Percentiles rank a stretch among this genome's conserved stretches.
phyloP scores from a whole-genome alignment of 2,113 vertebrate species.

The Seriola dumerili region DNA sequence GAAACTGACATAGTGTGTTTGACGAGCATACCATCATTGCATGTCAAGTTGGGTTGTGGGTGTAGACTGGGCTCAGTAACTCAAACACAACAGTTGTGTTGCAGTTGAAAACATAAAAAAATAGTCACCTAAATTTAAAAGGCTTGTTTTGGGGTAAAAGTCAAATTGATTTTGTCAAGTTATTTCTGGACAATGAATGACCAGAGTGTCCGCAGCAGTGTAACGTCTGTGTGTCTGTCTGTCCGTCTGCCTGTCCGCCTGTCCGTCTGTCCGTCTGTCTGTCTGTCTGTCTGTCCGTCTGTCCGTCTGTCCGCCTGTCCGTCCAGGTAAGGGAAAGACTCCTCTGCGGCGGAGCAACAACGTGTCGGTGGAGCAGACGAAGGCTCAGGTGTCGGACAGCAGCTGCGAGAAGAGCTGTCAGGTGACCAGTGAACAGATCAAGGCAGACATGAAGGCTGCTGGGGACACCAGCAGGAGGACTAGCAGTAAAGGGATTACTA shows the following conservation, averaged over 20 bases:
- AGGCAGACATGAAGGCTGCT: constrained; percentile 98
- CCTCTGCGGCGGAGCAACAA: constrained; percentile 88
- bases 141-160: no score
- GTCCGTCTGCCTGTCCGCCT: no score
- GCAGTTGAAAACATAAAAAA: no score
- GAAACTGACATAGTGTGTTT: no score
- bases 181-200: not conserved
- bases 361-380: not conserved
- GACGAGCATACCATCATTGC: no score
- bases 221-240: not conserved
- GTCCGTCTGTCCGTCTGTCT: not conserved
- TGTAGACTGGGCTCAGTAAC: no score
- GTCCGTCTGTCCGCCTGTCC: not conserved
- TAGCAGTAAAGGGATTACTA: constrained; percentile 31
- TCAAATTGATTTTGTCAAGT: not conserved
- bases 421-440: constrained; percentile 98
- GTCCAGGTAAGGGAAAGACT: constrained; percentile 96
- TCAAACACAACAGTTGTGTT: no score
- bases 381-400: constrained; percentile 77
- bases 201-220: not conserved
- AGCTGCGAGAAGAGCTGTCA: constrained; percentile 98
- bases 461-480: constrained; percentile 83
- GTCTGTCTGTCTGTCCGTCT: no score
- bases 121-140: no score
- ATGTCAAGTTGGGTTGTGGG: no score